Evolutionary conservation across 2,797 vertebrate species (phyloP), one percentile per base, ranked within the genome.

Genomic region (Avahi laniger): DNA sequence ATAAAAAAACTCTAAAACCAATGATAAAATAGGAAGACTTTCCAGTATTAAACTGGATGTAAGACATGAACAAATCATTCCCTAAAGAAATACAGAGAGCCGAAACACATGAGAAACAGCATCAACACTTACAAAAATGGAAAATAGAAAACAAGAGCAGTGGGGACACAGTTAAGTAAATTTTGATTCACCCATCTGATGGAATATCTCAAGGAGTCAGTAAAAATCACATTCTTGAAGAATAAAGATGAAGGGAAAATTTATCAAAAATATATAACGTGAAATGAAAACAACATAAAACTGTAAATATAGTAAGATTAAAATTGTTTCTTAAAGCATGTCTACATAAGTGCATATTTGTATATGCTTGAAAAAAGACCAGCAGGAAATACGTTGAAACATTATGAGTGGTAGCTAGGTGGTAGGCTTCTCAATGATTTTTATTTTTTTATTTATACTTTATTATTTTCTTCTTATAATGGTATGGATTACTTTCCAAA

Each of bases 361-460:
- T 14, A 61, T 7, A 3, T 83, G 17, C 26, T 17, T n/a, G 0
- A 43, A n/a, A 89, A 86, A 20, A 63, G 5, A 46, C 24, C 11
- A 93, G 75, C n/a, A 76, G 10, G 65, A 91, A 93, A 84, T 89
- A 38, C 4, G 35, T 59, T 52, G 63, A 92, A 93, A 48, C 84
- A 88, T 63, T 46, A 88, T 18, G 2, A 76, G 11, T 54, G 28
- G 43, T 82, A 38, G 20, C 43, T 63, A 18, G 11, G 20, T 52
- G 15, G 11, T 61, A 67, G 18, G 4, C 15, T 91, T 72, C 65
- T 78, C 50, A 20, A 0, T 67, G 46, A 38, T 81, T 73, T 70
- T 67, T 67, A 43, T 43, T 69, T 92, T 80, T 11, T 88, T 38
- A 30, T 30, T 72, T 76, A 78, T n/a, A 35, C 24, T 63, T 59